These are phyloP conservation scores for Echinarachnius parma DNA, from an alignment of 53 echinoderm and acorn worm genomes.

Conservation along the genomic window DNA sequence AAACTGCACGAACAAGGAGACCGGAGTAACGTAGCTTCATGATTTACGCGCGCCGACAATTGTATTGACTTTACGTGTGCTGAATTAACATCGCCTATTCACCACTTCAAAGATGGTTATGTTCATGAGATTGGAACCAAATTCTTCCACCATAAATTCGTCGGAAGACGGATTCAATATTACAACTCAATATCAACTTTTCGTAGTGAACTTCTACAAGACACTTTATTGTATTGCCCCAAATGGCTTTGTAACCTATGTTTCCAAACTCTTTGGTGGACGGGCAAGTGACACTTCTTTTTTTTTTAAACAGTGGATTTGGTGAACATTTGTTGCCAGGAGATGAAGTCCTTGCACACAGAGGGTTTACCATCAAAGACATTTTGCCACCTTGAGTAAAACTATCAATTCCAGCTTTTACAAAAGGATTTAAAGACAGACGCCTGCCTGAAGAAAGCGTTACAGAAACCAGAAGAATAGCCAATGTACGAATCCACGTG, in stretches of 20 bases:
- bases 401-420: constrained; percentile 50
- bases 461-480: constrained; percentile 37
- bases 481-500: constrained; percentile 60
- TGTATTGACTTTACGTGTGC: too few species aligned
- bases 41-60: too few species aligned
- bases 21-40: too few species aligned
- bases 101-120: too few species aligned
- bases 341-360: constrained; percentile 56
- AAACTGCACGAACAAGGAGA: too few species aligned
- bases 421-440: constrained; percentile 28
- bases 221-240: constrained; percentile 50
- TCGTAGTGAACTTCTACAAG: constrained; percentile 61
- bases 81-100: too few species aligned
- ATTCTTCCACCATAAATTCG: too few species aligned
- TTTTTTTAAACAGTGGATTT: constrained; percentile 40
- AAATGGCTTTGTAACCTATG: constrained; percentile 57
- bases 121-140: too few species aligned
- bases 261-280: constrained; percentile 57
- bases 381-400: constrained; percentile 47
- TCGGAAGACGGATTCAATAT: too few species aligned
- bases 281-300: constrained; percentile 46
- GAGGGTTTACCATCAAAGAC: constrained; percentile 43
- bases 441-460: constrained; percentile 34
- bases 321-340: constrained; percentile 44
- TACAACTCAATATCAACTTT: too few species aligned